Evolutionary conservation across 2,113 vertebrate species (phyloP).

Genomic region (Globicephala melas): DNA sequence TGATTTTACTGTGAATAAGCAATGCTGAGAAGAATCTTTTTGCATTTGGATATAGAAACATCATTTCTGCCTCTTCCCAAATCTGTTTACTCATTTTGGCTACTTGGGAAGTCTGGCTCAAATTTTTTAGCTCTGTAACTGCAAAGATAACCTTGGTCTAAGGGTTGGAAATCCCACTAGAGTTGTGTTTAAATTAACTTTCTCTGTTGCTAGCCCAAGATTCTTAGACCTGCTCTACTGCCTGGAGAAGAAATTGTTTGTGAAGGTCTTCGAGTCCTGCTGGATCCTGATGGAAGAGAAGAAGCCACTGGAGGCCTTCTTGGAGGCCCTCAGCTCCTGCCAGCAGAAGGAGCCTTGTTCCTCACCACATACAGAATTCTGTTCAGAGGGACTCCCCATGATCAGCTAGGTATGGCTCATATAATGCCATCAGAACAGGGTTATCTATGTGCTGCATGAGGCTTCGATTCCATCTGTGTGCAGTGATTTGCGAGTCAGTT

Average conservation of each 20-base stretch:
- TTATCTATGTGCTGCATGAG: not conserved
- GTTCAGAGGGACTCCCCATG: conserved; percentile 96
- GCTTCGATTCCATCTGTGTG: not conserved
- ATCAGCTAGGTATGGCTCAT: conserved; percentile 89
- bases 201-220: conserved; percentile 90
- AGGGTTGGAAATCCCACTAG: not conserved
- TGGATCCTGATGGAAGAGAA: conserved; percentile 96
- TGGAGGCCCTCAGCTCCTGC: conserved; percentile 96
- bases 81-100: conserved; percentile 25
- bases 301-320: conserved; percentile 94
- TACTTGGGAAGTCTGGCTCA: not conserved
- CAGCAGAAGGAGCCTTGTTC: conserved; percentile 98
- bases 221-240: conserved; percentile 92
- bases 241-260: conserved; percentile 96
- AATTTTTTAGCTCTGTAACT: not conserved
- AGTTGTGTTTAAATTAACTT: conserved; percentile 65
- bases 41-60: not conserved
- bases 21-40: conserved; percentile 20
- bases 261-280: conserved; percentile 94
- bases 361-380: conserved; percentile 97
- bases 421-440: not conserved
- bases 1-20: conserved; percentile 15
- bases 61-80: conserved; percentile 27
- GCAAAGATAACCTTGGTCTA: not conserved
- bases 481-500: not conserved